Conservation (phyloP, 2,797 vertebrate genomes). For the Acomys russatus region DNA sequence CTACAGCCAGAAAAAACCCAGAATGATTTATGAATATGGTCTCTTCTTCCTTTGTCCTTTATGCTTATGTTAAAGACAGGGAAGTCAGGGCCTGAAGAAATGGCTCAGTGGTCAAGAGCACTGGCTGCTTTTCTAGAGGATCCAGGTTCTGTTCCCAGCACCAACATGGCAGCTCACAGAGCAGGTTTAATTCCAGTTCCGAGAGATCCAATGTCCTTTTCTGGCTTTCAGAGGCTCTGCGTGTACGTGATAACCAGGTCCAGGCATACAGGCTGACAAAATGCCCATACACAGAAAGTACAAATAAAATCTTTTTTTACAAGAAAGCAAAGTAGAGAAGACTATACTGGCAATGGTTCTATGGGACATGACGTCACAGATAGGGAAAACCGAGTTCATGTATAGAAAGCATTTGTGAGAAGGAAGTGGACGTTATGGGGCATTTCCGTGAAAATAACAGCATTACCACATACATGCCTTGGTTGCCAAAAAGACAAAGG, state of each 20-base stretch:
- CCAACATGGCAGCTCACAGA: background rate
- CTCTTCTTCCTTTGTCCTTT: background rate
- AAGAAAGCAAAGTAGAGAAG: background rate
- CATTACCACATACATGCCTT: background rate
- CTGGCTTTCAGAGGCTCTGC: too few species aligned
- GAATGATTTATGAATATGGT: background rate
- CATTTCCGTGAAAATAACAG: slow-evolving; percentile 8
- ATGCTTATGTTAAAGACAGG: background rate
- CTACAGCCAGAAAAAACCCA: background rate
- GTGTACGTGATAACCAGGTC: too few species aligned
- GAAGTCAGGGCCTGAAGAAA: background rate
- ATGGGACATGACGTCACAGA: background rate
- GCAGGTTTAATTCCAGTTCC: background rate
- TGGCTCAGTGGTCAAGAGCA: background rate
- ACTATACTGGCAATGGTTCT: background rate
- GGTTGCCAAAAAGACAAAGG: background rate
- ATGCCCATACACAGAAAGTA: background rate
- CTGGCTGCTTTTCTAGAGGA: background rate
- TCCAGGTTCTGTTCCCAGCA: background rate
- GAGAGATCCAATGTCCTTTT: background rate
- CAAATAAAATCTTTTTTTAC: background rate
- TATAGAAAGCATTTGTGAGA: slow-evolving; percentile 1
- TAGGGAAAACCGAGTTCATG: slow-evolving; percentile 1
- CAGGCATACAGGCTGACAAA: background rate
- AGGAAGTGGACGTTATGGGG: background rate